Percentiles rank a stretch among this genome's conserved stretches.
These are phyloP conservation scores for Catonia carolina DNA, from an alignment of 2,888 invertebrate species.

Conservation along the genomic window DNA sequence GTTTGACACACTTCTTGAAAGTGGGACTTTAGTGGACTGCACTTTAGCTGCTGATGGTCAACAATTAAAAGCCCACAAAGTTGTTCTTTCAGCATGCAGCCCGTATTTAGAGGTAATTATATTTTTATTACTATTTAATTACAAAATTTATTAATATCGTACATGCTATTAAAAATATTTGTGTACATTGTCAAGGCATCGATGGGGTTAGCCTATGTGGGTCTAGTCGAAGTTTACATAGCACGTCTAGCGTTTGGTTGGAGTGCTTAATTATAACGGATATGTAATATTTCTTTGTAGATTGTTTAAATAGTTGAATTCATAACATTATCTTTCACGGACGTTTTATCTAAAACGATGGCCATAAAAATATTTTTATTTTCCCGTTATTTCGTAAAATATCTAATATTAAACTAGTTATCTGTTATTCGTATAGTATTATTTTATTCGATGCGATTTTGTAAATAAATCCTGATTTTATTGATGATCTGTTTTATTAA, in stretches of 20 bases:
- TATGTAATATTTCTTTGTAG: no score
- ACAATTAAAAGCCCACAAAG: slow-evolving; percentile 88
- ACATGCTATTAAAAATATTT: not conserved
- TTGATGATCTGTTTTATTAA: no score
- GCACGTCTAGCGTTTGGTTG: not conserved
- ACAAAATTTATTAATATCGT: not conserved
- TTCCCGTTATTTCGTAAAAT: no score
- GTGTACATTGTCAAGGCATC: not conserved
- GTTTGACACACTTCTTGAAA: slow-evolving; percentile 84
- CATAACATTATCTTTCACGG: no score
- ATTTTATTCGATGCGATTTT: no score
- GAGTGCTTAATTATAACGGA: no score
- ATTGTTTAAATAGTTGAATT: no score
- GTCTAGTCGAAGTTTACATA: not conserved
- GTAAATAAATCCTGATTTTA: no score
- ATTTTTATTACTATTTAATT: slow-evolving; percentile 1
- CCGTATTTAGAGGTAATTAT: slow-evolving; percentile 44
- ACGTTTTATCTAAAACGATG: no score
- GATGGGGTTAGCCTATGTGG: not conserved
- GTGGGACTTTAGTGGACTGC: slow-evolving; percentile 88
- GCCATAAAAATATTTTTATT: no score
- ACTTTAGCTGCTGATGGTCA: slow-evolving; percentile 90
- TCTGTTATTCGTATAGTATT: no score
- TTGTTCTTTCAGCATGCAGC: slow-evolving; percentile 75
- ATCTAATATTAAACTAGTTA: no score